A percentile compares a stretch with the other conserved stretches of the same genome.
These are phyloP conservation scores for Pseudococcus viburni DNA, from an alignment of 2,888 invertebrate species.

Conservation along the genomic window DNA sequence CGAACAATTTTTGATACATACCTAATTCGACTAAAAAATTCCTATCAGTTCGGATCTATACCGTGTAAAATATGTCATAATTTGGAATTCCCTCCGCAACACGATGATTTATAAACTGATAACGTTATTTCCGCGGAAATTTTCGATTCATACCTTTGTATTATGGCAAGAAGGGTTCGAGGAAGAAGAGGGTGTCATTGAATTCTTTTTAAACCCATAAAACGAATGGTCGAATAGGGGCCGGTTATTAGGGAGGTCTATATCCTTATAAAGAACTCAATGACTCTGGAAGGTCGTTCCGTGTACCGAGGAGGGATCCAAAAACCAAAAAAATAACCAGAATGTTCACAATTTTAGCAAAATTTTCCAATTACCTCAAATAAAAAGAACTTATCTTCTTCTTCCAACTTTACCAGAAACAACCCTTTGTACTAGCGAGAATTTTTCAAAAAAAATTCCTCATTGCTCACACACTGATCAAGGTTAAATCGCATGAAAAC, in stretches of 20 bases:
- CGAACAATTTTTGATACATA: neutral
- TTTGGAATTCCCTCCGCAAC: neutral
- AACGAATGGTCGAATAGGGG: too few species aligned
- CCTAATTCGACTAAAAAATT: neutral
- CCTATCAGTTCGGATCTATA: neutral
- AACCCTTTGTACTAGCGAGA: neutral
- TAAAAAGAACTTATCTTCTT: neutral
- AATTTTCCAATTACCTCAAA: too few species aligned
- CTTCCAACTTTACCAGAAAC: neutral
- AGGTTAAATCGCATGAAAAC: constrained; percentile 1
- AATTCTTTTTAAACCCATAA: too few species aligned
- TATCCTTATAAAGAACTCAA: neutral
- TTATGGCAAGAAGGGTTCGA: too few species aligned
- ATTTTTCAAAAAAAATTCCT: neutral
- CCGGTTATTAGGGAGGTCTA: too few species aligned
- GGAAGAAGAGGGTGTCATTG: too few species aligned
- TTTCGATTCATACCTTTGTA: too few species aligned
- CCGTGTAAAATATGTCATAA: neutral
- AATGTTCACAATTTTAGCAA: neutral
- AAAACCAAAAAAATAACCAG: neutral
- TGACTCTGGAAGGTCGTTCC: neutral
- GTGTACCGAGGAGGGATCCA: neutral
- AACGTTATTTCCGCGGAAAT: too few species aligned
- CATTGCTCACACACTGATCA: neutral
- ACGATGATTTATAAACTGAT: neutral